Percentiles rank a stretch among this genome's conserved stretches.
phyloP scores from a whole-genome alignment of 2,797 vertebrate species.

The Parauchenoglanis punctatus region DNA sequence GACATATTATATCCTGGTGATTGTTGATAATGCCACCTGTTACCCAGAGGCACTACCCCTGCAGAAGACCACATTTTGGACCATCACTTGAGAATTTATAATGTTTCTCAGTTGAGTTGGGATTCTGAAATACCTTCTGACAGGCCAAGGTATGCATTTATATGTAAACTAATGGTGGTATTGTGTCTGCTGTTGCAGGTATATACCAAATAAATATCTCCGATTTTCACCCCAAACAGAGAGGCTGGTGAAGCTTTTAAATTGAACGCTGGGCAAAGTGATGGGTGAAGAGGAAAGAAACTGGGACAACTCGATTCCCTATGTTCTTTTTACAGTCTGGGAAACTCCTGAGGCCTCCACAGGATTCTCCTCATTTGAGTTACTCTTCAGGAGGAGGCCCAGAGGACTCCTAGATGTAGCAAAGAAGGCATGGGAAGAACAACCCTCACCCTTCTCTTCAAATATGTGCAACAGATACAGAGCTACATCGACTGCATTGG shows the following conservation, averaged over 20 bases:
- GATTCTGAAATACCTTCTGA: neutral
- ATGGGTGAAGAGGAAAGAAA: neutral
- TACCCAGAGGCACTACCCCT: no score
- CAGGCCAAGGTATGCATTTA: neutral
- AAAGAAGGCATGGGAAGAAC: no score
- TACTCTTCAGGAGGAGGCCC: no score
- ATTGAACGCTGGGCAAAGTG: neutral
- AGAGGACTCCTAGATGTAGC: no score
- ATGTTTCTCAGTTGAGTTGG: neutral
- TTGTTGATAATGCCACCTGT: neutral
- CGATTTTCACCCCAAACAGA: neutral
- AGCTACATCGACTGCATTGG: no score
- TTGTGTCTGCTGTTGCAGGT: neutral
- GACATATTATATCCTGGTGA: neutral
- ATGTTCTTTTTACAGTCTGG: no score
- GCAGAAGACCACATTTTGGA: neutral
- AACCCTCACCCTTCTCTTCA: no score
- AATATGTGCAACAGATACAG: no score
- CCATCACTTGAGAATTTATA: neutral
- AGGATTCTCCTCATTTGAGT: no score
- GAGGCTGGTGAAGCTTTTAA: neutral
- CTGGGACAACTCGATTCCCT: neutral
- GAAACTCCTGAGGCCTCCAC: no score
- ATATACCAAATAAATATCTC: neutral
- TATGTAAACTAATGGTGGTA: neutral